Percentiles rank a stretch among this genome's conserved stretches.
Conservation (phyloP, 2,888 invertebrate species). For the Taphrorychus bicolor region DNA sequence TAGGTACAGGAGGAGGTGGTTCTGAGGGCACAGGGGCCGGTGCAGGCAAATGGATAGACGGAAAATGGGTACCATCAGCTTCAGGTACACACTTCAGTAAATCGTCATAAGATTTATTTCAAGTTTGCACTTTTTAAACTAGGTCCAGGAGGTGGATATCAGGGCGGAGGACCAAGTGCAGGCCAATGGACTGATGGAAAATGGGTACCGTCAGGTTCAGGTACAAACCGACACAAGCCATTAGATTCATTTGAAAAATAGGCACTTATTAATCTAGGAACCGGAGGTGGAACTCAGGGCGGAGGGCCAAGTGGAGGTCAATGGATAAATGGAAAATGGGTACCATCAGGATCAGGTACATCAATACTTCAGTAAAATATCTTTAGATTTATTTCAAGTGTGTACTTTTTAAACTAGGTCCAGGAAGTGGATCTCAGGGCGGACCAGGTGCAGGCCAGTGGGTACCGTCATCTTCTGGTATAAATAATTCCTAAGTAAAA, state of each 20-base stretch:
- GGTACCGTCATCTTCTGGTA: background rate
- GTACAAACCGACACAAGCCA: background rate
- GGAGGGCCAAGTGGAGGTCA: conserved; percentile 4
- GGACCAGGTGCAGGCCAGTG: background rate
- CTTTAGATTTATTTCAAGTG: too few species aligned
- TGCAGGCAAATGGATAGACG: conserved; percentile 12
- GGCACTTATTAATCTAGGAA: background rate
- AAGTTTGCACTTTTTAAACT: too few species aligned
- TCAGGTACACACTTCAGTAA: too few species aligned
- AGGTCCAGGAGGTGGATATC: too few species aligned
- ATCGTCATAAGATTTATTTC: too few species aligned
- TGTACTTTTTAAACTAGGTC: background rate
- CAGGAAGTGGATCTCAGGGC: background rate
- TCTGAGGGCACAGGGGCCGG: conserved; percentile 1
- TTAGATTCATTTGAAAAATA: background rate
- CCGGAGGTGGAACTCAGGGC: background rate
- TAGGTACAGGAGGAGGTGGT: background rate
- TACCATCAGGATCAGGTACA: too few species aligned
- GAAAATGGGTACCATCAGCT: conserved; percentile 15
- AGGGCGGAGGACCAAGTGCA: too few species aligned
- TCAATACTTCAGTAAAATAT: too few species aligned
- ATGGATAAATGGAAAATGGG: conserved; percentile 4
- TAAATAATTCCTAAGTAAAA: too few species aligned
- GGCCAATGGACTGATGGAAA: conserved; percentile 13
- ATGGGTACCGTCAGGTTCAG: background rate